Conservation (phyloP, 2,113 vertebrate genomes). For the Chloebia gouldiae region DNA sequence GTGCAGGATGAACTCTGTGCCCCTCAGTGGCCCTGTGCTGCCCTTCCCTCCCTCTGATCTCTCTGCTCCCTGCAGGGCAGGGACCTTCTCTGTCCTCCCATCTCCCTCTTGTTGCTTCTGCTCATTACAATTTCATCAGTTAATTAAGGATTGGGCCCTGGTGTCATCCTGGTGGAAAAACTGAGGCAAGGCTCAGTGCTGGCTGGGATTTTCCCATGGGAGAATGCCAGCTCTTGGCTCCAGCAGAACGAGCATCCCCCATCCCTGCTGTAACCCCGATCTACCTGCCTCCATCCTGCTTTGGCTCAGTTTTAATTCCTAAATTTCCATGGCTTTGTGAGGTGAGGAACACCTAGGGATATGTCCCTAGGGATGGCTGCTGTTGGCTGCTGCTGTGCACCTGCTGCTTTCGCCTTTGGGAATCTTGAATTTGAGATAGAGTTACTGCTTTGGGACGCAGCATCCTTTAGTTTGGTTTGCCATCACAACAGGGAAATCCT, state of each 20-base stretch:
- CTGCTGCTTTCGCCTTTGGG: not conserved
- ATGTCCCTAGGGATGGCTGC: fast-evolving
- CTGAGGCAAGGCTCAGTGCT: not conserved
- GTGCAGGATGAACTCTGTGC: not conserved
- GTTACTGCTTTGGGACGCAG: fast-evolving
- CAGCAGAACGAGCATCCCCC: fast-evolving
- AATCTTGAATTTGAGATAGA: not conserved
- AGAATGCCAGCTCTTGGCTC: not conserved
- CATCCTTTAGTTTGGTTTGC: not conserved
- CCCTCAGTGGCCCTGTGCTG: fast-evolving
- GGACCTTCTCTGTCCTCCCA: not conserved
- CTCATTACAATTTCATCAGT: not conserved
- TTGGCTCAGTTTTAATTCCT: not conserved
- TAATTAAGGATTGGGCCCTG: not conserved
- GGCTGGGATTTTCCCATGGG: not conserved
- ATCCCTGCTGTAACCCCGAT: fast-evolving
- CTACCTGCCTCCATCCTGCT: not conserved
- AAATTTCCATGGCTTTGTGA: fast-evolving
- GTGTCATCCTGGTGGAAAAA: not conserved
- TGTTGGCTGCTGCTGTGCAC: not conserved
- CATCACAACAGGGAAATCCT: fast-evolving
- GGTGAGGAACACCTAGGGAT: fast-evolving
- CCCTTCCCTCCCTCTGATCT: not conserved
- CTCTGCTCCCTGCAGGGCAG: fast-evolving
- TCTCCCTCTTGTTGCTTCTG: not conserved